These are phyloP conservation scores for Neotoxoptera formosana DNA, from an alignment of 1,140 invertebrate genomes.

Conservation along the genomic window DNA sequence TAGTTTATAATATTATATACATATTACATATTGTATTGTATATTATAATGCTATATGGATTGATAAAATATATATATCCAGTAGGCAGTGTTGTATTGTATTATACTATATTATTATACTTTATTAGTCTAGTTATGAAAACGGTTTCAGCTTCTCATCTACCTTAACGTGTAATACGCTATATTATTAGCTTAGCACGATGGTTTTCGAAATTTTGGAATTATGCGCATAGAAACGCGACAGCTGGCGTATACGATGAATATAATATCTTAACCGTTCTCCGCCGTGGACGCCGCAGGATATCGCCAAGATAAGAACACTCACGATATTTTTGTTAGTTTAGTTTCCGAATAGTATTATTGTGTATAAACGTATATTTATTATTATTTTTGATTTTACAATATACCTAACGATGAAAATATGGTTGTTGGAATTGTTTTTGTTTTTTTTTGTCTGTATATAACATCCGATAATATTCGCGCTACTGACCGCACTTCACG, in stretches of 20 bases:
- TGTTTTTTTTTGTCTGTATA: neutral
- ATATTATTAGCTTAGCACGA: neutral
- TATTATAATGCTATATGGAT: neutral
- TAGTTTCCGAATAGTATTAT: neutral
- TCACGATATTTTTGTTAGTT: neutral
- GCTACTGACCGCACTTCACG: slow-evolving; percentile 35
- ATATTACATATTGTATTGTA: too few relatives aligned
- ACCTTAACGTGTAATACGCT: neutral
- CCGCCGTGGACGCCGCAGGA: too few relatives aligned
- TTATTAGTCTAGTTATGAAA: neutral
- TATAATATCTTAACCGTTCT: too few relatives aligned
- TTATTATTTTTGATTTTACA: neutral
- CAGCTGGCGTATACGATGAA: too few relatives aligned
- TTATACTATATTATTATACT: neutral
- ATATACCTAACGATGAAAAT: neutral
- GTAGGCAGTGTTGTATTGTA: neutral
- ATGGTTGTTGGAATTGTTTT: neutral
- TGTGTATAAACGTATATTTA: neutral
- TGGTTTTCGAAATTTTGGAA: neutral
- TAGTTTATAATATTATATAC: neutral
- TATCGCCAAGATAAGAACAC: neutral
- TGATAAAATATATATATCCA: neutral
- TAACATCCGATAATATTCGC: slow-evolving; percentile 24
- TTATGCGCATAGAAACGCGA: too few relatives aligned
- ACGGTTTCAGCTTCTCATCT: neutral